Evolutionary conservation across 2,797 vertebrate species (phyloP).

Genomic region (Bothrops alternatus): DNA sequence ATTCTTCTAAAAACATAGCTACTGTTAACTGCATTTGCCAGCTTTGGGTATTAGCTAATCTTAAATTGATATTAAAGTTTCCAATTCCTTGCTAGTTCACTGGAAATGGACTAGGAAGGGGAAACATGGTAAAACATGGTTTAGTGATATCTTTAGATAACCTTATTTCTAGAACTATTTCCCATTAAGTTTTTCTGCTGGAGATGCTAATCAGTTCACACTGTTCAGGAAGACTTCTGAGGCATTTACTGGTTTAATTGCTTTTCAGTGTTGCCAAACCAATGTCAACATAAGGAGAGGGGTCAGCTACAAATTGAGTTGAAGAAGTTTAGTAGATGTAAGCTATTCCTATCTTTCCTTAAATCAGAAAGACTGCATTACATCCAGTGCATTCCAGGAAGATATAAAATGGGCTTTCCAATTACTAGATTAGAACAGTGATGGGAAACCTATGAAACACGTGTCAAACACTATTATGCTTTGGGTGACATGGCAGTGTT

Average conservation of each 20-base stretch:
- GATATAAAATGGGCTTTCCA: neutral
- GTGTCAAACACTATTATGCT: neutral
- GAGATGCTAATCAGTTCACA: neutral
- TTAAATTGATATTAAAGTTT: neutral
- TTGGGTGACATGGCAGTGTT: neutral
- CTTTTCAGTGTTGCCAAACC: neutral
- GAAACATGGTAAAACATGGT: neutral
- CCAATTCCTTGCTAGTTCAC: neutral
- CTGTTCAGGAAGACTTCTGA: neutral
- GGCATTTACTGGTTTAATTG: neutral
- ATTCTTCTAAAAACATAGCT: neutral
- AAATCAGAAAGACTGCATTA: neutral
- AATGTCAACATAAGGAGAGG: neutral
- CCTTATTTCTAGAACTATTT: neutral
- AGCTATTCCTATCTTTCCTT: neutral
- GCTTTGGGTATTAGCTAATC: neutral
- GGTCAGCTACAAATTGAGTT: neutral
- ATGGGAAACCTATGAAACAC: neutral
- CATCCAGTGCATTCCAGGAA: neutral
- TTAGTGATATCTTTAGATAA: neutral
- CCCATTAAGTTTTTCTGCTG: neutral
- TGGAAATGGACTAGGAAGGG: neutral
- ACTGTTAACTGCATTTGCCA: neutral
- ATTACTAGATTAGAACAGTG: neutral
- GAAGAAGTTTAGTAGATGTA: neutral